Conservation (phyloP, 2,888 invertebrate species). For the Pocota personata region DNA sequence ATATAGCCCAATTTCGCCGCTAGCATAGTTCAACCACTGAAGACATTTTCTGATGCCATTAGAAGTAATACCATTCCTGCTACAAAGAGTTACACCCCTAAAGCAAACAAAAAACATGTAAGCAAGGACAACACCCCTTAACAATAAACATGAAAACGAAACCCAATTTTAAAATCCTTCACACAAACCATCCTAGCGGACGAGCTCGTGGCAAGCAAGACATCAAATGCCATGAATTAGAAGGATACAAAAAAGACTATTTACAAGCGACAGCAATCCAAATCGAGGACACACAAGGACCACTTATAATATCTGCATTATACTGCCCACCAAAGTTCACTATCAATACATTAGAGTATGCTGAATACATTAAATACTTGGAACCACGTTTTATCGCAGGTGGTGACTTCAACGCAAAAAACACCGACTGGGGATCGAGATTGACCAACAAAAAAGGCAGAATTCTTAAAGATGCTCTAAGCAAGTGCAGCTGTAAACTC, state of each 20-base stretch:
- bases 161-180: constrained; percentile 1
- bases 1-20: not conserved
- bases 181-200: constrained; percentile 12
- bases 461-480: not conserved
- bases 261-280: constrained; percentile 32
- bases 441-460: constrained; percentile 18
- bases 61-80: not conserved
- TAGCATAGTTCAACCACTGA: not conserved
- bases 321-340: constrained; percentile 26
- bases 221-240: constrained; percentile 8
- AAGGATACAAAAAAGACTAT: not conserved
- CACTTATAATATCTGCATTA: constrained; percentile 5
- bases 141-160: not conserved
- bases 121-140: not conserved
- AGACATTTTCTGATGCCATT: not conserved
- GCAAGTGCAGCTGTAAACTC: not conserved
- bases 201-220: constrained; percentile 2
- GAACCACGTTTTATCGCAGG: not conserved
- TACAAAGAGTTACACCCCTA: not conserved
- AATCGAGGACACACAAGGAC: constrained; percentile 2
- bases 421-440: constrained; percentile 58
- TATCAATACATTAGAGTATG: too few species aligned
- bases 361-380: too few species aligned
- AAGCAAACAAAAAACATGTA: not conserved
- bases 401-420: constrained; percentile 33